A percentile compares a stretch with the other conserved stretches of the same genome.
Evolutionary conservation across 2,797 vertebrate genomes (phyloP).

Genomic region (Antrozous pallidus): DNA sequence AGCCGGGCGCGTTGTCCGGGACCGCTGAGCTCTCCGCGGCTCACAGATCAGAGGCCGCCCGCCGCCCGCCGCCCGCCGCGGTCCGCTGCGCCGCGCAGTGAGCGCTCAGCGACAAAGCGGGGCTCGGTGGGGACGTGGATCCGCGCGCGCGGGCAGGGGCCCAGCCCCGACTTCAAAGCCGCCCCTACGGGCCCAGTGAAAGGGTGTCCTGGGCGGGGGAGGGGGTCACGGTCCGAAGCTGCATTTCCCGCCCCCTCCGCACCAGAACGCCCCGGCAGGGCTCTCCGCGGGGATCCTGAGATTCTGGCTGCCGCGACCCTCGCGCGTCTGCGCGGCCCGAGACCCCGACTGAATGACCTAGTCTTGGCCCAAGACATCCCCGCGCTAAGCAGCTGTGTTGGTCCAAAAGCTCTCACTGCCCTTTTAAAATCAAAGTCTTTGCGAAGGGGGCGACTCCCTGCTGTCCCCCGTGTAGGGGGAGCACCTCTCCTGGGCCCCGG

Average conservation of each 20-base stretch:
- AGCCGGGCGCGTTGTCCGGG: background rate
- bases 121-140: conserved; percentile 80
- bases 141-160: conserved; percentile 72
- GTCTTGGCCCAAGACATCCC: background rate
- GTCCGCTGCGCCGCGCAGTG: conserved; percentile 83
- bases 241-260: background rate
- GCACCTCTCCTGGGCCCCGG: background rate
- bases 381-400: background rate
- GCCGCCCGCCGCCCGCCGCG: conserved; percentile 86
- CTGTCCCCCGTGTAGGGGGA: conserved; percentile 12
- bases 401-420: background rate
- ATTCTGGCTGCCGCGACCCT: background rate
- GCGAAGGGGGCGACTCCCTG: background rate
- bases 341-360: background rate
- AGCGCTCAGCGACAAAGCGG: conserved; percentile 81
- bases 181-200: background rate
- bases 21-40: conserved; percentile 84
- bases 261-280: background rate
- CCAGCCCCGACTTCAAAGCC: conserved; percentile 77
- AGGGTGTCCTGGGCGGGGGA: conserved; percentile 3
- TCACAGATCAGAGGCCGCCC: conserved; percentile 86
- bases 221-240: background rate
- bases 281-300: background rate
- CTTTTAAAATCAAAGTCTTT: conserved; percentile 74
- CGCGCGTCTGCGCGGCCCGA: no score